Evolutionary conservation across 2,797 vertebrate species (phyloP), one percentile per base, ranked within the genome.

Genomic region (Crocidura indochinensis): DNA sequence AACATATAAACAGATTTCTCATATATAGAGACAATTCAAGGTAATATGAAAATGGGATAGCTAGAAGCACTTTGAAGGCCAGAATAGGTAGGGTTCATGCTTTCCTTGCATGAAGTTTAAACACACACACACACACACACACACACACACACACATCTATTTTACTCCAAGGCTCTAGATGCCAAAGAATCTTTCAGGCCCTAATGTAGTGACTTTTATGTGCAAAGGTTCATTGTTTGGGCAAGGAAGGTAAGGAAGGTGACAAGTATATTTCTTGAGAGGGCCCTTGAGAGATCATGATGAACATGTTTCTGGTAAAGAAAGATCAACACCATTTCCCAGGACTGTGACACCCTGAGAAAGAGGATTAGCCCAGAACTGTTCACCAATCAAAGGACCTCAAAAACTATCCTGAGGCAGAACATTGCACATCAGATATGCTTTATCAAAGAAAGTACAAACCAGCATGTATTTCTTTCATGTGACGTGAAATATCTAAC

Each of bases 371-470:
- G 56, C n/a, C n/a, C 51, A 3, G 60, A 10, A 19, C 12, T 14
- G 47, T 73, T 27, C 27, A 3, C 15, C 10, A 83, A 22, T 2
- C 26, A 60, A 47, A 49, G 12, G 0, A 44, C 15, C 3, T 22
- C 38, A 60, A 46, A 79, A 53, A 27, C 60, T 87, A 2, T 31
- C 22, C 49, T 14, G 51, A 53, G 17, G 11, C 65, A 26, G 27
- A 80, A 68, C 14, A 17, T 6, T 3, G 6, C 6, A 80, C 8
- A 29, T 80, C 46, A 17, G 10, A 76, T 77, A 84, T 87, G 9
- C 6, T 79, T 80, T 80, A 74, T 44, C 12, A 78, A 46, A 71
- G 24, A 47, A 73, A 19, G 19, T 80, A 75, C 72, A 87, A 62
- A 56, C 19, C 49, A 38, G 7, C 22, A 24, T 27, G 8, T 27